Evolutionary conservation across 1,140 invertebrate genomes (phyloP), one percentile per base, ranked within the genome.

Genomic region (Helicoverpa armigera): DNA sequence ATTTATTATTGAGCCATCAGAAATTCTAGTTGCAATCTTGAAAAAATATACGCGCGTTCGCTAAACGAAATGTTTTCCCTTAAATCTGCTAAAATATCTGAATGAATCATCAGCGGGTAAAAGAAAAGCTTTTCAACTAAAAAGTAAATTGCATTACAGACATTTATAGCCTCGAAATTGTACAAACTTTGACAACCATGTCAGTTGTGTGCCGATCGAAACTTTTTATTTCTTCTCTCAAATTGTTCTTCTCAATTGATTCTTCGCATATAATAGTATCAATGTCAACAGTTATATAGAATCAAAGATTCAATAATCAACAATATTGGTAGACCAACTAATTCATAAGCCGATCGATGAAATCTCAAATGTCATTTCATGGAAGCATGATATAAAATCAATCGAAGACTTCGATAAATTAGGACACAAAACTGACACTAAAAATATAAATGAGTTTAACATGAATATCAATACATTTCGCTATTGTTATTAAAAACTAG

Each of bases 401-500:
- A 51, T 53, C 50, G 18, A 54, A 77, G 61, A 77, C 50, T 43
- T 23, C 9, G 54, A 14, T 54, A 29, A 77, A 54, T n/a, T 56
- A 67, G 56, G 75, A 61, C 75, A 77, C 75, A 51, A 77, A 77
- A 77, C 75, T 67, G 75, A 77, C 75, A 54, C 53, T 54, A 72
- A 72, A 77, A 50, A 65, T 65, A 77, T 77, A 65, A 65, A 31
- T 29, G 73, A 50, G 63, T 43, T 65, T 48, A 60, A 75, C 61
- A 67, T 29, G 50, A 51, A 76, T 51, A 76, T 65, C 48, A 53
- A 63, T 63, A 67, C 18, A 61, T 23, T 61, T 77, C 50, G 74
- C 61, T 77, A 77, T 77, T 67, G 75, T 77, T 69, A 58, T 79
- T 79, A 79, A 75, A 43, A 67, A 81, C 85, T 84, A 84, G 70